Evolutionary conservation across 2,888 invertebrate genomes (phyloP).

Genomic region (Globia sparganii): DNA sequence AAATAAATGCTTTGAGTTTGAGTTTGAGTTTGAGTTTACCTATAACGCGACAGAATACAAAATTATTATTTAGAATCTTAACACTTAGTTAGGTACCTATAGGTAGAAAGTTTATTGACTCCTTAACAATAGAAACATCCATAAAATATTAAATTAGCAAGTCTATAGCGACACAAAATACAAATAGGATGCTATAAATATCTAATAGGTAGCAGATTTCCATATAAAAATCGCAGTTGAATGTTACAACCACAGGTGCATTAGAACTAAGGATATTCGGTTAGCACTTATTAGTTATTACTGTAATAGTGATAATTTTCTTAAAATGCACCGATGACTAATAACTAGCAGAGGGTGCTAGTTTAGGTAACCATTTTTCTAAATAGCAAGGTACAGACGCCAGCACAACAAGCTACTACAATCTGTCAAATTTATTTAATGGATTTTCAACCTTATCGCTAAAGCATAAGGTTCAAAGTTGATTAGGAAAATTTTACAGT

Average conservation of each 20-base stretch:
- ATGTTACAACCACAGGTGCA: neutral
- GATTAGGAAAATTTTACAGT: no score
- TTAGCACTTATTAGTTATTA: slow-evolving; percentile 4
- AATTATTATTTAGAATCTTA: no score
- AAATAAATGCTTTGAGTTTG: no score
- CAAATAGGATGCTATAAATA: neutral
- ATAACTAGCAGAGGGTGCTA: neutral
- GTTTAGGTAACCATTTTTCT: neutral
- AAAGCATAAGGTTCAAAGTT: no score
- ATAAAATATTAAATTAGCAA: neutral
- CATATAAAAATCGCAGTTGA: neutral
- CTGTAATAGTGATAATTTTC: slow-evolving; percentile 2
- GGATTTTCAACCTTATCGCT: no score
- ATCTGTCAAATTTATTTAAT: no score
- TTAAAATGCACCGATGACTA: neutral
- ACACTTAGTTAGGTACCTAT: neutral
- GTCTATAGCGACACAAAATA: neutral
- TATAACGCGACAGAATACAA: neutral
- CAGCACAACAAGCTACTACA: no score
- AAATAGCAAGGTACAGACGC: neutral
- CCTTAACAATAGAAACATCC: neutral
- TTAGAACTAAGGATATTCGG: neutral
- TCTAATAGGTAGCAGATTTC: neutral
- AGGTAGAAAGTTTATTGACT: neutral
- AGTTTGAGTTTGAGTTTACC: no score